Conservation (phyloP, 2,888 invertebrate genomes). For the Hoplodrina ambigua region DNA sequence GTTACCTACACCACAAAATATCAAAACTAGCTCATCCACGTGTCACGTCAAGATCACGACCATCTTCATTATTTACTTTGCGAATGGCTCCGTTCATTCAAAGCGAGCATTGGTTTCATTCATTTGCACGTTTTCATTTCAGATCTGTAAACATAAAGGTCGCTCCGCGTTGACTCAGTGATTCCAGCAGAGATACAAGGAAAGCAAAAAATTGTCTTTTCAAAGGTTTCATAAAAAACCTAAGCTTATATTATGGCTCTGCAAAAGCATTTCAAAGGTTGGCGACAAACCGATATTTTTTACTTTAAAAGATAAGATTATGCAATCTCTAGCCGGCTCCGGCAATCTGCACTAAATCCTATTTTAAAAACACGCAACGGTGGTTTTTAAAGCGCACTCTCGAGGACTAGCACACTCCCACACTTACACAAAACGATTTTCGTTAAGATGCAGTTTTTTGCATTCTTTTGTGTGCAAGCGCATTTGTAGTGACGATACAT, state of each 20-base stretch:
- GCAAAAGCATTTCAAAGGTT: conserved; percentile 82
- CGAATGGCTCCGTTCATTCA: conserved; percentile 70
- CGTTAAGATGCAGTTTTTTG: conserved; percentile 79
- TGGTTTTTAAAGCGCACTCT: conserved; percentile 84
- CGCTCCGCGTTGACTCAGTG: conserved; percentile 57
- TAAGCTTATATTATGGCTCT: conserved; percentile 77
- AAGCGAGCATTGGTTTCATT: conserved; percentile 70
- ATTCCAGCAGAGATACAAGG: conserved; percentile 55
- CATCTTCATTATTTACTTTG: conserved; percentile 74
- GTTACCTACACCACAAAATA: conserved; percentile 65
- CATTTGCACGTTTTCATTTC: conserved; percentile 72
- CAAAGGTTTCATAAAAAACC: conserved; percentile 64
- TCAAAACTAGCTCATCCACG: conserved; percentile 66
- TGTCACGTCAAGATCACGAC: conserved; percentile 66
- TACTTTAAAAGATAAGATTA: conserved; percentile 83
- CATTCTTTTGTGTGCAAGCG: conserved; percentile 74
- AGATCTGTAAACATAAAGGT: conserved; percentile 64
- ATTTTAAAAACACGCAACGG: conserved; percentile 87
- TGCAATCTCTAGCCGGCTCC: conserved; percentile 73
- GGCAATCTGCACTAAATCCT: conserved; percentile 86
- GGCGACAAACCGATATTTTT: conserved; percentile 77
- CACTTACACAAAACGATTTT: conserved; percentile 82
- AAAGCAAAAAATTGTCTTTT: conserved; percentile 60
- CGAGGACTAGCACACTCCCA: conserved; percentile 81
- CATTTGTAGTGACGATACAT: conserved; percentile 74